Percentiles rank a stretch among this genome's conserved stretches.
Conservation (phyloP, 2,888 invertebrate species). For the Aspidiotus rigidus region DNA sequence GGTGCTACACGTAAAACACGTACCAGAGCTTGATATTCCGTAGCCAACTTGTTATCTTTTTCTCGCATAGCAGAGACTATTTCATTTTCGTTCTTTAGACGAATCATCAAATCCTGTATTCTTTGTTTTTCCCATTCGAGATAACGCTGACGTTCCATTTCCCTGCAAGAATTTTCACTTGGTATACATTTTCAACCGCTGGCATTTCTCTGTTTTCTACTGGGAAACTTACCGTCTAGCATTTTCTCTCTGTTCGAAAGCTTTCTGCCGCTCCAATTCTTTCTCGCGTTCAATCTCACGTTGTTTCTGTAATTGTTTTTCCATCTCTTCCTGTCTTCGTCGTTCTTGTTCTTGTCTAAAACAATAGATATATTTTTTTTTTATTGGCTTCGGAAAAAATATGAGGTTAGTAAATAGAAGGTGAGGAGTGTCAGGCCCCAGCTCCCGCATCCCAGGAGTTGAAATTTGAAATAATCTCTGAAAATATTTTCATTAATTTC, state of each 20-base stretch:
- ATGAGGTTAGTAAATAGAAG: too few species aligned
- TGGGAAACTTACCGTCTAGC: constrained; percentile 55
- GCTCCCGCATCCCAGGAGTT: too few species aligned
- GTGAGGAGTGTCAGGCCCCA: too few species aligned
- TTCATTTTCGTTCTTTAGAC: constrained; percentile 76
- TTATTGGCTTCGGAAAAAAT: too few species aligned
- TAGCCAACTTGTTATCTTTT: constrained; percentile 70
- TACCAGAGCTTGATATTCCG: constrained; percentile 61
- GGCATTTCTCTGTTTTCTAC: background rate
- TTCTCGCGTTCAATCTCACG: constrained; percentile 62
- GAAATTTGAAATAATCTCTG: too few species aligned
- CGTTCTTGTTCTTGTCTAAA: constrained; percentile 55
- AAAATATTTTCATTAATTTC: too few species aligned
- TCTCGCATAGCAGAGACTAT: constrained; percentile 77
- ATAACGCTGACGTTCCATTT: constrained; percentile 90
- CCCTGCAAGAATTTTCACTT: constrained; percentile 42
- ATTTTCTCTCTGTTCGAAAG: constrained; percentile 68
- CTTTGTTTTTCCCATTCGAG: constrained; percentile 93
- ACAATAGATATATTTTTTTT: constrained; percentile 35
- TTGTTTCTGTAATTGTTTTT: constrained; percentile 68
- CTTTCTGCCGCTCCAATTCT: constrained; percentile 68
- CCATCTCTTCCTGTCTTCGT: constrained; percentile 78
- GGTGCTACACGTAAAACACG: too few species aligned
- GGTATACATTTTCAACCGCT: background rate
- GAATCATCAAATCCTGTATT: constrained; percentile 73